Evolutionary conservation across 2,888 invertebrate species (phyloP).

Genomic region (Phlogophora meticulosa): DNA sequence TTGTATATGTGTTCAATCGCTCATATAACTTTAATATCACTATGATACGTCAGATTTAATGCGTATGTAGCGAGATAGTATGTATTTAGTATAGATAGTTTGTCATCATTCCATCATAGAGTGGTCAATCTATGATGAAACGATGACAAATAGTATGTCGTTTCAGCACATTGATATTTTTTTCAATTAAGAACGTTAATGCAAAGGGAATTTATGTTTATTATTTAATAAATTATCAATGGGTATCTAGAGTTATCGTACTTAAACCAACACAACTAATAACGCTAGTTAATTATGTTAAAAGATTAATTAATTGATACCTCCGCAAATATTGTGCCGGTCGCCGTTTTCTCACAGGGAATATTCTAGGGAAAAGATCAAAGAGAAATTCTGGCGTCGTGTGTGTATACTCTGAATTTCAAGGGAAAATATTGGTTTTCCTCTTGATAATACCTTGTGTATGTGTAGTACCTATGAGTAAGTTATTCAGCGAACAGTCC

Average conservation of each 20-base stretch:
- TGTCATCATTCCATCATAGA: no score
- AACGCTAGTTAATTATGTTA: slow-evolving; percentile 31
- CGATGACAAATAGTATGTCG: no score
- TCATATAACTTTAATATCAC: no score
- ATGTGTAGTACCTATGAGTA: not conserved
- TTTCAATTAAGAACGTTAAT: no score
- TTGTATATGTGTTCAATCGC: no score
- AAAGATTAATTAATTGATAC: slow-evolving; percentile 53
- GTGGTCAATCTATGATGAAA: no score
- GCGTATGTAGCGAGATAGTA: no score
- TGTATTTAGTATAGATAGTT: no score
- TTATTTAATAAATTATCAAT: no score
- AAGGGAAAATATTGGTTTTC: not conserved
- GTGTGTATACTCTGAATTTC: not conserved
- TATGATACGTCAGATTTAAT: no score
- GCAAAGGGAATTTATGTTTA: no score
- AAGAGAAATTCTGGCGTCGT: slow-evolving; percentile 20
- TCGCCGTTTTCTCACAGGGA: slow-evolving; percentile 5
- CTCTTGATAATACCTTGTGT: not conserved
- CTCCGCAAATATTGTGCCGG: slow-evolving; percentile 36
- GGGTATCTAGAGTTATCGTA: not conserved
- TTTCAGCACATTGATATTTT: slow-evolving; percentile 5
- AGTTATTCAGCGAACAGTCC: not conserved
- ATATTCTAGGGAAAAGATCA: slow-evolving; percentile 31
- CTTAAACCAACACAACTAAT: slow-evolving; percentile 19